Evolutionary conservation across 2,888 invertebrate genomes (phyloP), one percentile per base, ranked within the genome.

Genomic region (Tanypteryx hageni): DNA sequence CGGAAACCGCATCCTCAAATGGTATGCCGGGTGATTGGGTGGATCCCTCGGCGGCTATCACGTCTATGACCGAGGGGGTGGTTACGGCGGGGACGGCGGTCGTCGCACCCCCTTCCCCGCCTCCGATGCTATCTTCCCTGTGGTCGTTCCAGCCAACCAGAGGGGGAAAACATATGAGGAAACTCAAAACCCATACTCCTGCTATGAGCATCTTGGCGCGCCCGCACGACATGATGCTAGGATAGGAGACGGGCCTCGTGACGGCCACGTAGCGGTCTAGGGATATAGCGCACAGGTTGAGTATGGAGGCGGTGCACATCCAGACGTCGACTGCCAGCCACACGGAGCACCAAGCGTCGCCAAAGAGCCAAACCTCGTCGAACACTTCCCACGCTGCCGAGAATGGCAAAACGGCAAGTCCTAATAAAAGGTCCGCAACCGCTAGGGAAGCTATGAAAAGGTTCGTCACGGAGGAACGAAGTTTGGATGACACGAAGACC

Each of bases 311-410:
- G 0, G 99, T 99, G 95, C 99, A 99, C 98, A 99, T 98, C 98
- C 99, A 99, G 16, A 99, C 99, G 95, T 99, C 99, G 92, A 99
- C 97, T 0, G 99, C 99, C 93, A 99, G 96, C 99, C 99, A 99
- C 93, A 99, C 97, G 93, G 98, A 98, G 95, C 99, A 99, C 98
- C 99, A 99, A 84, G 98, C 96, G 95, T 98, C 97, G 92, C 99
- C 99, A 95, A 99, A 99, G 94, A 99, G 98, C 99, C 99, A 99
- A 94, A 98, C 97, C 97, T 98, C 98, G 97, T 98, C 97, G 95
- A 97, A 98, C 13, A 99, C 98, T 95, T 99, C 99, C 96, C 98
- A 98, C 44, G 98, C 98, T 92, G 99, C 98, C 57, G 99, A 99
- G 95, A 99, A 99, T 1, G 99, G 99, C 94, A 99, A 96, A 91